These are phyloP conservation scores for Chloroclystis v-ata DNA, from an alignment of 2,888 invertebrate genomes.

Conservation along the genomic window DNA sequence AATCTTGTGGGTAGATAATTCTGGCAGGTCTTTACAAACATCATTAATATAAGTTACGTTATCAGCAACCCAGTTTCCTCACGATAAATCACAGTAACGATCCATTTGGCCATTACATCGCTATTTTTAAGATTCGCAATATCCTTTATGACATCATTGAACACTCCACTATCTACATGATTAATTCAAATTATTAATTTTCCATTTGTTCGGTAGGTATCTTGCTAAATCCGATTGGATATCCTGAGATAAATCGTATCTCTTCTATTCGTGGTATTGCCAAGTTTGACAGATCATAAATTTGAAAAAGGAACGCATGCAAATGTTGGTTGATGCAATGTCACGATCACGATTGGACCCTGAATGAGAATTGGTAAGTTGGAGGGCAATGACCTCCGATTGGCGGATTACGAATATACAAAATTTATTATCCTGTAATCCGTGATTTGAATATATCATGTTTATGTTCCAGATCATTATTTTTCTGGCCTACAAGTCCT, in stretches of 20 bases:
- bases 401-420: slow-evolving; percentile 42
- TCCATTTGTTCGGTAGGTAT: not conserved
- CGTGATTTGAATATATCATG: slow-evolving; percentile 49
- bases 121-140: not conserved
- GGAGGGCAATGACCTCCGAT: slow-evolving; percentile 51
- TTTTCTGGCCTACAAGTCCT: too few relatives aligned
- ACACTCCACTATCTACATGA: not conserved
- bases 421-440: slow-evolving; percentile 30
- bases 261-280: too few relatives aligned
- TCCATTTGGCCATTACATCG: not conserved
- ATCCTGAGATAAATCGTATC: not conserved
- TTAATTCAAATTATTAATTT: not conserved
- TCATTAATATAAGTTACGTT: not conserved
- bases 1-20: too few relatives aligned
- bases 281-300: slow-evolving; percentile 8
- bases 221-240: not conserved
- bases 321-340: slow-evolving; percentile 25
- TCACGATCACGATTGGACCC: slow-evolving; percentile 42
- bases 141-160: not conserved
- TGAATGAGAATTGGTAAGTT: slow-evolving; percentile 58
- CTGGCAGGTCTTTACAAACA: slow-evolving; percentile 11
- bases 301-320: slow-evolving; percentile 43
- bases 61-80: slow-evolving; percentile 2
- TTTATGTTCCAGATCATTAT: too few relatives aligned
- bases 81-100: not conserved